These are phyloP conservation scores for Drosophila willistoni DNA, from an alignment of 1,140 invertebrate genomes.

Conservation along the genomic window DNA sequence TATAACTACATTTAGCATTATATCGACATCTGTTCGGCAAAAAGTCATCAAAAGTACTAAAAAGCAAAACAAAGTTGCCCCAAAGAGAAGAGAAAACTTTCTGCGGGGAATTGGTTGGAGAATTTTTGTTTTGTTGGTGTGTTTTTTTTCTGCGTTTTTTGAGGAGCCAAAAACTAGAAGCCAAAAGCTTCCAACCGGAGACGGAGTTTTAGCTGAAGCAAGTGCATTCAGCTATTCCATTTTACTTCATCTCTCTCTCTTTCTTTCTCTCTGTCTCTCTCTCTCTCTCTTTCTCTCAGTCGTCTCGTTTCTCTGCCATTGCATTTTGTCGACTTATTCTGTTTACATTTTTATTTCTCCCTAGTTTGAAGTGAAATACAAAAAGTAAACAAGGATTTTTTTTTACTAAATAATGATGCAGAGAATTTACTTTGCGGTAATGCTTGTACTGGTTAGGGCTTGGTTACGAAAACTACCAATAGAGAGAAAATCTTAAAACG, in stretches of 20 bases:
- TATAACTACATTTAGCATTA: conserved; percentile 82
- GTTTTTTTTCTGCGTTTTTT: background rate
- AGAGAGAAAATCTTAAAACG: background rate
- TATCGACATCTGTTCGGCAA: conserved; percentile 81
- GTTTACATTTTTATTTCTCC: conserved; percentile 21
- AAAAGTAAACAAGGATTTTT: conserved; percentile 15
- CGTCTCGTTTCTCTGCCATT: conserved; percentile 1
- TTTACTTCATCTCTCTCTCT: background rate
- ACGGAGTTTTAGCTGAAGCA: background rate
- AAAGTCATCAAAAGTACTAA: conserved; percentile 82
- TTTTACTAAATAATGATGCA: conserved; percentile 14
- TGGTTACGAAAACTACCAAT: background rate
- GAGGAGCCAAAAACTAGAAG: conserved; percentile 1
- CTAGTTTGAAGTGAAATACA: conserved; percentile 22
- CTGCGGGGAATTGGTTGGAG: conserved; percentile 8
- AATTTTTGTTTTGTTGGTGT: background rate
- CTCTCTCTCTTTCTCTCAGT: background rate
- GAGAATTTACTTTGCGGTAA: conserved; percentile 6
- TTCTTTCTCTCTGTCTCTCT: background rate
- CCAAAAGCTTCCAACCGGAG: background rate
- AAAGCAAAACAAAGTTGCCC: conserved; percentile 81
- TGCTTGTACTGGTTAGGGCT: no score
- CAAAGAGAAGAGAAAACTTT: conserved; percentile 20
- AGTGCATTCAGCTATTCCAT: conserved; percentile 2
- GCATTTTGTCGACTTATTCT: conserved; percentile 23